Conservation (phyloP, 2,797 vertebrate genomes). For the Heterohyrax brucei region DNA sequence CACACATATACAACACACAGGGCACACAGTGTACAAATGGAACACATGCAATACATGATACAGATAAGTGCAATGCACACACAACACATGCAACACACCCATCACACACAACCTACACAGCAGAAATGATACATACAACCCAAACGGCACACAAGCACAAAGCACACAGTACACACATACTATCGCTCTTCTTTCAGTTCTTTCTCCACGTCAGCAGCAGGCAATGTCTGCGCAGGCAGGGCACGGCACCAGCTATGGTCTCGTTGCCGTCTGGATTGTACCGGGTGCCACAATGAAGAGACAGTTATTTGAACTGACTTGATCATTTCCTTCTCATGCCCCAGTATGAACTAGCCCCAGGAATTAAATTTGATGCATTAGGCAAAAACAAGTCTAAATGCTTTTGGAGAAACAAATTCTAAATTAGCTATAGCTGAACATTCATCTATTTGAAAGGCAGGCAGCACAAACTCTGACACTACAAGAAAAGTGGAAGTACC, state of each 20-base stretch:
- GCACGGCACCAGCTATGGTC: neutral
- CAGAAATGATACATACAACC: neutral
- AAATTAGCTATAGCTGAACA: conserved; percentile 84
- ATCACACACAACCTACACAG: neutral
- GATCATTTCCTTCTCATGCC: conserved; percentile 75
- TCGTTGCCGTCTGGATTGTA: neutral
- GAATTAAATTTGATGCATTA: conserved; percentile 85
- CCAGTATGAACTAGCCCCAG: conserved; percentile 80
- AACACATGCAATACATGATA: neutral
- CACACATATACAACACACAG: neutral
- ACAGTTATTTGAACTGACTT: conserved; percentile 70
- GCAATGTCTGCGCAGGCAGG: neutral
- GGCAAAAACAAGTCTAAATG: conserved; percentile 85
- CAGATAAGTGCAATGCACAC: neutral
- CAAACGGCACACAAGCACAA: neutral
- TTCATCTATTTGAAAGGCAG: conserved; percentile 79
- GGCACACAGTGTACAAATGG: neutral
- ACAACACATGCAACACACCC: neutral
- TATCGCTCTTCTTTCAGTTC: neutral
- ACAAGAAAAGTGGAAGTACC: conserved; percentile 58
- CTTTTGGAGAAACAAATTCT: conserved; percentile 84
- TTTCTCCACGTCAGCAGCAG: neutral
- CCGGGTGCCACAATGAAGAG: neutral
- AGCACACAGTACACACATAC: neutral
- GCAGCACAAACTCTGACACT: conserved; percentile 63